These are phyloP conservation scores for Ornithorhynchus anatinus DNA, from an alignment of 2,113 vertebrate species.

Conservation along the genomic window DNA sequence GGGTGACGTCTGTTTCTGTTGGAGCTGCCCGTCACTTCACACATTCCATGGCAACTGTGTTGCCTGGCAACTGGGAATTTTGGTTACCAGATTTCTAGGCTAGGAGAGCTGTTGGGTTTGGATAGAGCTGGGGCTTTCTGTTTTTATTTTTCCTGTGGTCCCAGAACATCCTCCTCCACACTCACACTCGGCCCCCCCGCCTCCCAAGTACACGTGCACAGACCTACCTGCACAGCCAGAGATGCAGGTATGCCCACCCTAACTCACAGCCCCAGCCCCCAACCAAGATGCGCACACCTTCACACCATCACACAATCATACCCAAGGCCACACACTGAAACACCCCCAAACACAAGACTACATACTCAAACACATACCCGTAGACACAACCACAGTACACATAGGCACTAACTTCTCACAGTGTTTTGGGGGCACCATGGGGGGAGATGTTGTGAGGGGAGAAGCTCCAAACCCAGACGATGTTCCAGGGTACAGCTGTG, in stretches of 20 bases:
- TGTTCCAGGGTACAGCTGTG: neutral
- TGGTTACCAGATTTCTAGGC: slow-evolving; percentile 54
- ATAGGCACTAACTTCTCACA: neutral
- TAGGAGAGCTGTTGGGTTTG: no score
- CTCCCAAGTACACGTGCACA: neutral
- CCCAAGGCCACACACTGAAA: neutral
- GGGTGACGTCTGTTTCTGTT: no score
- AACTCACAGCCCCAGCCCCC: neutral
- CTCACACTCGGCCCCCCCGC: neutral
- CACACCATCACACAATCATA: no score
- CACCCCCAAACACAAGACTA: neutral
- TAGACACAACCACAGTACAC: neutral
- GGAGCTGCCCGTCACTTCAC: slow-evolving; percentile 80
- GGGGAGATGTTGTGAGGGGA: neutral
- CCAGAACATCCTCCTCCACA: neutral
- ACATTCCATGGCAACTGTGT: slow-evolving; percentile 76
- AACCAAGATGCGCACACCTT: neutral
- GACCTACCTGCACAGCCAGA: neutral
- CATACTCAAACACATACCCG: neutral
- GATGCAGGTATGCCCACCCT: neutral
- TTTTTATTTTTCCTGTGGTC: no score
- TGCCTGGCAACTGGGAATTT: slow-evolving; percentile 56
- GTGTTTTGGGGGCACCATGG: neutral
- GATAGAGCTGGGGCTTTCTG: no score
- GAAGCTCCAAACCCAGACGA: neutral